Conservation (phyloP, 2,888 invertebrate species). For the Lepidocyrtinus sp. region DNA sequence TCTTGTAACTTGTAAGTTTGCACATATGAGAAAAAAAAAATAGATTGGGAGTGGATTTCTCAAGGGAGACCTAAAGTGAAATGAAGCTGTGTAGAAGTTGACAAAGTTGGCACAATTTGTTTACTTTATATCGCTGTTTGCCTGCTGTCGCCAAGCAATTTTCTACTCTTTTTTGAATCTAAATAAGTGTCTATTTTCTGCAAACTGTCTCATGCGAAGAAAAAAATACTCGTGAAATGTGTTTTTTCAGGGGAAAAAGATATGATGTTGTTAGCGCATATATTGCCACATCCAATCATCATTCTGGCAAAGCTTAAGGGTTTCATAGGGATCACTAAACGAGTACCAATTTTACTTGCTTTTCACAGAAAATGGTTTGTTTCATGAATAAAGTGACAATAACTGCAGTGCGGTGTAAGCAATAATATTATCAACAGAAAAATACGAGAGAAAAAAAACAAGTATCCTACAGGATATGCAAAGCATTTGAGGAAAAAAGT, state of each 20-base stretch:
- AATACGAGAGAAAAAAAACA: constrained; percentile 17
- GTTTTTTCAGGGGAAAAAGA: constrained; percentile 20
- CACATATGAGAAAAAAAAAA: background rate
- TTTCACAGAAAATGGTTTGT: constrained; percentile 32
- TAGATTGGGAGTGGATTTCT: constrained; percentile 43
- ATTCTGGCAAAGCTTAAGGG: constrained; percentile 48
- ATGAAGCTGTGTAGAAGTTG: constrained; percentile 55
- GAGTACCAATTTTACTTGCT: constrained; percentile 44
- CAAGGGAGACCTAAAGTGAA: constrained; percentile 60
- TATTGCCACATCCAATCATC: constrained; percentile 59
- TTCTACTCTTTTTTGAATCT: constrained; percentile 28
- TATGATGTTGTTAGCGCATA: constrained; percentile 23
- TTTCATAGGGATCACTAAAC: constrained; percentile 57
- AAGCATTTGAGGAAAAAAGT: constrained; percentile 24
- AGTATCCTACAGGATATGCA: constrained; percentile 8
- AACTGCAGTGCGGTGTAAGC: constrained; percentile 31
- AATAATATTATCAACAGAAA: constrained; percentile 13
- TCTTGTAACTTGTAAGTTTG: background rate
- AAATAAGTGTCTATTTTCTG: constrained; percentile 22
- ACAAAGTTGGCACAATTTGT: constrained; percentile 62
- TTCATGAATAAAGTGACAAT: constrained; percentile 30
- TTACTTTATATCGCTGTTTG: constrained; percentile 56
- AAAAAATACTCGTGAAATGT: background rate
- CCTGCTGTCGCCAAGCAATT: constrained; percentile 49
- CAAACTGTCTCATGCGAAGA: constrained; percentile 19